Evolutionary conservation across 2,113 vertebrate species (phyloP).

Genomic region (Grallaria varia): DNA sequence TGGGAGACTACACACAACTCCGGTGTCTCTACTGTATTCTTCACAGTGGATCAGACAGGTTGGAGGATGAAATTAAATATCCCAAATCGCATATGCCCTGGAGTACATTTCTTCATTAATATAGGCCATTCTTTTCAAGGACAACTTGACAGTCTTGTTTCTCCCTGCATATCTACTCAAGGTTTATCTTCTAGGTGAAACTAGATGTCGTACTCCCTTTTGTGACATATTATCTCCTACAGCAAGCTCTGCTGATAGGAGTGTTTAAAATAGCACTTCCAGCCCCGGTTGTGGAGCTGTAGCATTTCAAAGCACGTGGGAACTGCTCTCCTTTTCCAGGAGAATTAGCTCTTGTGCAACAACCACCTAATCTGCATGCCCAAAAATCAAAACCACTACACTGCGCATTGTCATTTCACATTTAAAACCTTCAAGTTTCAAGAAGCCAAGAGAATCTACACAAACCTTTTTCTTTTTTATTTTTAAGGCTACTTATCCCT

Average conservation of each 20-base stretch:
- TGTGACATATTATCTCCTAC: conserved; percentile 65
- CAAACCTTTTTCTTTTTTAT: background rate
- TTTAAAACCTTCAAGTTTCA: background rate
- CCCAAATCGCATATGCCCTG: conserved; percentile 32
- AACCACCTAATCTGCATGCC: background rate
- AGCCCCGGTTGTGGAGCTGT: conserved; percentile 19
- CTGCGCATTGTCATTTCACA: background rate
- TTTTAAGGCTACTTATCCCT: background rate
- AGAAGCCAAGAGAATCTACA: background rate
- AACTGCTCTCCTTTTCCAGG: background rate
- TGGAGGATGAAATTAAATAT: conserved; percentile 46
- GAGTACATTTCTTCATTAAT: conserved; percentile 52
- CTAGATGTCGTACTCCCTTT: conserved; percentile 58
- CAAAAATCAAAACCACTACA: background rate
- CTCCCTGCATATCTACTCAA: conserved; percentile 50
- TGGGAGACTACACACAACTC: background rate
- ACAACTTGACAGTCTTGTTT: conserved; percentile 46
- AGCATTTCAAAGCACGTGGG: conserved; percentile 35
- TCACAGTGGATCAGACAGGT: background rate
- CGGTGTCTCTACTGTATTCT: background rate
- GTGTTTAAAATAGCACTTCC: conserved; percentile 61
- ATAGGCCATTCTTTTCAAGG: conserved; percentile 60
- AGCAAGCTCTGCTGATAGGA: conserved; percentile 62
- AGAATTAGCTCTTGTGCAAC: background rate
- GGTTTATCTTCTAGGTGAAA: conserved; percentile 63